Conservation (phyloP, 1,140 invertebrate species). For the Scaptomyza hsui region DNA sequence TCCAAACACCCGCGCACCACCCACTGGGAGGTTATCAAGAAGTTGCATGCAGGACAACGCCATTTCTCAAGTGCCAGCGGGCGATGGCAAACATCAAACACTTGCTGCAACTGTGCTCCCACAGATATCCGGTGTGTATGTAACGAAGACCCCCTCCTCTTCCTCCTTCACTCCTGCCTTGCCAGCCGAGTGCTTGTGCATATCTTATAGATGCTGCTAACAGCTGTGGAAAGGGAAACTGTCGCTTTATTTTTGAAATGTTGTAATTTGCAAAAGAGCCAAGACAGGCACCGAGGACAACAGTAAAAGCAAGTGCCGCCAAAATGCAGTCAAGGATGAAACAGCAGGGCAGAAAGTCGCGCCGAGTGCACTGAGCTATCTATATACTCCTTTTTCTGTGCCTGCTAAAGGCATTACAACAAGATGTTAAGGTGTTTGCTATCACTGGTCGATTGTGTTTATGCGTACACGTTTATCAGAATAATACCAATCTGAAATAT, state of each 20-base stretch:
- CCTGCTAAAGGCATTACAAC: constrained; percentile 59
- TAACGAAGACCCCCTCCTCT: constrained; percentile 20
- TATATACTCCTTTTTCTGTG: constrained; percentile 14
- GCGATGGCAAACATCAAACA: constrained; percentile 60
- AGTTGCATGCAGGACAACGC: constrained; percentile 62
- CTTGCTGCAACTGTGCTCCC: constrained; percentile 23
- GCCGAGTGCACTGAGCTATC: constrained; percentile 12
- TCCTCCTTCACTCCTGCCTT: neutral
- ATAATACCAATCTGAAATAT: constrained; percentile 21
- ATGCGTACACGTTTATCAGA: constrained; percentile 44
- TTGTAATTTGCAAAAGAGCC: constrained; percentile 80
- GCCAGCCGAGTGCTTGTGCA: constrained; percentile 52
- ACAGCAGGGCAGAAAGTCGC: constrained; percentile 45
- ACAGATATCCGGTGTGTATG: neutral
- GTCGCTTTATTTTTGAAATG: constrained; percentile 82
- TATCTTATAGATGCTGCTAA: constrained; percentile 29
- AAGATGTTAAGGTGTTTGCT: constrained; percentile 75
- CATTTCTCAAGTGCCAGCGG: constrained; percentile 75
- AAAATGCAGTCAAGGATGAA: constrained; percentile 79
- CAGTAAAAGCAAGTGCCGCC: constrained; percentile 77
- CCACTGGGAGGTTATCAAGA: constrained; percentile 64
- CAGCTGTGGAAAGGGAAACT: constrained; percentile 25
- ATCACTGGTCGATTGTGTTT: constrained; percentile 56
- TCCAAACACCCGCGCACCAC: neutral
- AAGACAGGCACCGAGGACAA: constrained; percentile 37